A percentile compares a stretch with the other conserved stretches of the same genome.
Evolutionary conservation across 2,888 invertebrate genomes (phyloP).

Genomic region (Coleophora deauratella): DNA sequence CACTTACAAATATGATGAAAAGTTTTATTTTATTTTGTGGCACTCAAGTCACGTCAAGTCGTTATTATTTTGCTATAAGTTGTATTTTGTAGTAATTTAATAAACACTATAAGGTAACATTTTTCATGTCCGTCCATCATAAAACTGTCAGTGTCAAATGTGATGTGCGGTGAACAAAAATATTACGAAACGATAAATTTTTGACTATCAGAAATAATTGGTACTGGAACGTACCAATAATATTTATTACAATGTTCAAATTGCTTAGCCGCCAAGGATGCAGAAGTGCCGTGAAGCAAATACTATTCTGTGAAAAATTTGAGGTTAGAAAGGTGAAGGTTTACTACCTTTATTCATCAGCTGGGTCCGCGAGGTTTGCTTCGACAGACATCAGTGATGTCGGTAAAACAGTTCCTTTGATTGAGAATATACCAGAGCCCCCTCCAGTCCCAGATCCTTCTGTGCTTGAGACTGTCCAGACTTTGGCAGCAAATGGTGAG

Average conservation of each 20-base stretch:
- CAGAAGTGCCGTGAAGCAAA: constrained; percentile 47
- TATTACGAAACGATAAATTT: too few species aligned
- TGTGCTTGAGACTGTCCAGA: constrained; percentile 41
- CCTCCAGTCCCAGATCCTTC: constrained; percentile 59
- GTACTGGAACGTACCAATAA: too few species aligned
- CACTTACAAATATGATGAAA: too few species aligned
- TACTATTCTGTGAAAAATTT: constrained; percentile 49
- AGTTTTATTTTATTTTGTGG: too few species aligned
- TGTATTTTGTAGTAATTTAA: too few species aligned
- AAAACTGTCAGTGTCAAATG: too few species aligned
- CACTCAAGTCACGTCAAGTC: too few species aligned
- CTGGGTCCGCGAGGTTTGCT: constrained; percentile 48
- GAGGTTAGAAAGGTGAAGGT: constrained; percentile 65
- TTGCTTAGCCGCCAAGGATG: constrained; percentile 54
- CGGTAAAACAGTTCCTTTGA: constrained; percentile 33
- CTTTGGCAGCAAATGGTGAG: constrained; percentile 77
- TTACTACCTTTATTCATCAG: constrained; percentile 58
- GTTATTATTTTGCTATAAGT: too few species aligned
- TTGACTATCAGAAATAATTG: too few species aligned
- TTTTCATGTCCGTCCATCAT: too few species aligned
- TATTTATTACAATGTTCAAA: constrained; percentile 48
- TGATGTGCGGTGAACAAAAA: too few species aligned
- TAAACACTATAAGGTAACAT: too few species aligned
- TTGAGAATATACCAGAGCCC: constrained; percentile 60
- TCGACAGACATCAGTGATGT: constrained; percentile 40